phyloP scores from a whole-genome alignment of 2,113 vertebrate genomes.

The Gobio gobio region DNA sequence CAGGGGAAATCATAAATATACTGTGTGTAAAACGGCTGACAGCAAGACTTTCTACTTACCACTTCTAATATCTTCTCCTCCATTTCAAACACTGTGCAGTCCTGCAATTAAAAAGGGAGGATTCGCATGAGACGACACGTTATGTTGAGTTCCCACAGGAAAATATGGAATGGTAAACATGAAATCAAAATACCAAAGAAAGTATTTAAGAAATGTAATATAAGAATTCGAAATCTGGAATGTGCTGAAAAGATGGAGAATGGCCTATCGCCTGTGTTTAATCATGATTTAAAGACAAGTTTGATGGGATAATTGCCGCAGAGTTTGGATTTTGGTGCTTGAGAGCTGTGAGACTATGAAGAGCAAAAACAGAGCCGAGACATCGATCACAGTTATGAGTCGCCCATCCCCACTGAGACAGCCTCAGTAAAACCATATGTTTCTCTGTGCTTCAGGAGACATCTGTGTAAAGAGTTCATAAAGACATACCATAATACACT shows the following conservation, averaged over 20 bases:
- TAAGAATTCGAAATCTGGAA: neutral
- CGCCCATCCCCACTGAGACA: neutral
- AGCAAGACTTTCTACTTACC: slow-evolving; percentile 83
- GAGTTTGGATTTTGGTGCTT: neutral
- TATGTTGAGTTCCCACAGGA: slow-evolving; percentile 28
- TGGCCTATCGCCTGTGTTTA: neutral
- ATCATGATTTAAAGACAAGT: neutral
- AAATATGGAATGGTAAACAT: slow-evolving; percentile 26
- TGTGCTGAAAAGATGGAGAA: slow-evolving; percentile 14
- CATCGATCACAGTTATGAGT: slow-evolving; percentile 16
- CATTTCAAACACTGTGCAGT: slow-evolving; percentile 90
- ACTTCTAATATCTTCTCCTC: slow-evolving; percentile 94
- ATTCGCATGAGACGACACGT: slow-evolving; percentile 30
- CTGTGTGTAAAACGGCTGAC: neutral
- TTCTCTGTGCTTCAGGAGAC: slow-evolving; percentile 9
- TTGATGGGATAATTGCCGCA: slow-evolving; percentile 6
- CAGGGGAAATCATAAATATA: neutral
- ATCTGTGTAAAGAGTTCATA: slow-evolving; percentile 6
- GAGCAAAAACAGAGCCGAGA: neutral
- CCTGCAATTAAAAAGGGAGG: slow-evolving; percentile 76
- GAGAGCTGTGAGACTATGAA: neutral
- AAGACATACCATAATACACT: neutral
- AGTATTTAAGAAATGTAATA: slow-evolving; percentile 54
- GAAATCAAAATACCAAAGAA: slow-evolving; percentile 36
- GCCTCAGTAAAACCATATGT: slow-evolving; percentile 38